Evolutionary conservation across 1,140 invertebrate species (phyloP), one percentile per base, ranked within the genome.

Genomic region (Drosophila nikananu): DNA sequence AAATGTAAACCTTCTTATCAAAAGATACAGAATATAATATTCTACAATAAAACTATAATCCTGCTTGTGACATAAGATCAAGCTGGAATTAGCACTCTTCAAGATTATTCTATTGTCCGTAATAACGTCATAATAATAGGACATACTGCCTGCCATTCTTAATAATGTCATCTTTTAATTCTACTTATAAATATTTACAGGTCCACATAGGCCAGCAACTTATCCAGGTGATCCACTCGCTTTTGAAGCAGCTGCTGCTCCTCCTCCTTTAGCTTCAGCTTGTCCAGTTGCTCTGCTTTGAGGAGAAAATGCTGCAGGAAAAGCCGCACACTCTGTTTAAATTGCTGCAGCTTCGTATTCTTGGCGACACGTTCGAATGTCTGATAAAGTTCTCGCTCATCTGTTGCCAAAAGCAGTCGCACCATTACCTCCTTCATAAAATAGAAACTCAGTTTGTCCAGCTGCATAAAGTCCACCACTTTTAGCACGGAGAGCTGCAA

Each of bases 401-500:
- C 70, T 8, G 27, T 32, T 30, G 95, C 86, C 3, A 96, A 76
- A 9, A 97, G 91, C 61, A 97, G 93, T 19, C 94, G 94, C 1
- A 96, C 79, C 65, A 97, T 93, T 23, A 96, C 94, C 81, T 95
- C 95, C 30, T 95, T 94, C 63, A 97, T 91, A 51, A 97, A 95
- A 55, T 94, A 93, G 46, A 97, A 94, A 25, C 95, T 95, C 2
- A 93, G 75, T 83, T 96, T 96, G 58, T 97, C 95, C 81, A 97
- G 93, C 86, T 97, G 96, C 23, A 95, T 94, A 91, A 97, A 97
- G 80, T 97, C 93, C 2, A 97, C 94, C 5, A 93, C 91, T 94
- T 99, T 99, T 1, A 99, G 94, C 30, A 98, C 95, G 9, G 97
- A 97, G 12, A 99, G 93, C 6, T 97, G 95, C 32, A 99, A 90